phyloP scores from a whole-genome alignment of 2,888 invertebrate species.

The Ypsolopha scabrella region DNA sequence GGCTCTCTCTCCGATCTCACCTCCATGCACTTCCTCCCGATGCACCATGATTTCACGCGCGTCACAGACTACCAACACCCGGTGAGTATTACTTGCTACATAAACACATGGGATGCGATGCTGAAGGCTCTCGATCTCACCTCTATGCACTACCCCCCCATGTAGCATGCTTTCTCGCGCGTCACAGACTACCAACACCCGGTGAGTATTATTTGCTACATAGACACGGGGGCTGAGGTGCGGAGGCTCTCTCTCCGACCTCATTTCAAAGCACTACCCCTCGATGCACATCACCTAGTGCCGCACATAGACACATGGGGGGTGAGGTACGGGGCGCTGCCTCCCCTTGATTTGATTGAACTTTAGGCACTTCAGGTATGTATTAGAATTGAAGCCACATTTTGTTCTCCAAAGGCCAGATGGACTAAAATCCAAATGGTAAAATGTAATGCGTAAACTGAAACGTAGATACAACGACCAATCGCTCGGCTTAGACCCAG shows the following conservation, averaged over 20 bases:
- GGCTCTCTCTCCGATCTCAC: background rate
- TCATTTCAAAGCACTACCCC: conserved; percentile 90
- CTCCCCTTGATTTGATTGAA: conserved; percentile 75
- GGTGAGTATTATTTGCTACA: conserved; percentile 10
- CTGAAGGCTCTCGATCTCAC: conserved; percentile 76
- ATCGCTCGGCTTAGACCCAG: too few relatives aligned
- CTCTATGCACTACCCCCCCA: conserved; percentile 84
- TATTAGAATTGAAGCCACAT: too few relatives aligned
- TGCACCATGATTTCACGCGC: conserved; percentile 11
- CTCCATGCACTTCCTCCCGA: background rate
- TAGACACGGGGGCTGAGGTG: conserved; percentile 23
- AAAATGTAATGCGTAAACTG: too few relatives aligned
- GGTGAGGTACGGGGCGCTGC: conserved; percentile 78
- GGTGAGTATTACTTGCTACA: conserved; percentile 9
- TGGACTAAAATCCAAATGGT: too few relatives aligned
- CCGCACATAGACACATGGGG: conserved; percentile 12
- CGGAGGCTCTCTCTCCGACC: conserved; percentile 92
- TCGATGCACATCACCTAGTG: conserved; percentile 26
- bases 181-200: background rate
- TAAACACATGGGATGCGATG: background rate
- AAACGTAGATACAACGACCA: too few relatives aligned
- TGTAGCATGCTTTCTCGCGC: conserved; percentile 53
- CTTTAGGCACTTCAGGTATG: too few relatives aligned
- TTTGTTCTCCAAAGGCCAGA: too few relatives aligned
- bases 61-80: conserved; percentile 27